Percentiles rank a stretch among this genome's conserved stretches.
These are phyloP conservation scores for Calliopsis andreniformis DNA, from an alignment of 1,140 invertebrate species.

Conservation along the genomic window DNA sequence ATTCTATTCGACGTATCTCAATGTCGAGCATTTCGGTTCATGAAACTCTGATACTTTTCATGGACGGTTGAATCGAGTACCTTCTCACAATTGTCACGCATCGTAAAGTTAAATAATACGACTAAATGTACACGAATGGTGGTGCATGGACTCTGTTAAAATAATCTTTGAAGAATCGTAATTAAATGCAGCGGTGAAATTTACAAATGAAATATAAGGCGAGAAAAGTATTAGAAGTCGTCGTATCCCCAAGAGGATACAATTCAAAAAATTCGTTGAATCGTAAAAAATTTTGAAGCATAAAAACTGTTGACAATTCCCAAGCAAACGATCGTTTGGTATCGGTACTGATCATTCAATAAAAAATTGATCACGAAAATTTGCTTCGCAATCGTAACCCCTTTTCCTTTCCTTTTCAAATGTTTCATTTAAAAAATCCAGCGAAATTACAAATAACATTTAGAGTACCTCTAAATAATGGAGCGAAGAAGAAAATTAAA, in stretches of 20 bases:
- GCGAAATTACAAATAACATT: conserved; percentile 6
- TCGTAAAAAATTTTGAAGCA: not conserved
- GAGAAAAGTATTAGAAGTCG: not conserved
- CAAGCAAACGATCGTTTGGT: not conserved
- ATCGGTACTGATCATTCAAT: not conserved
- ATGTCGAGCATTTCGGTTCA: conserved; percentile 48
- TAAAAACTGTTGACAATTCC: not conserved
- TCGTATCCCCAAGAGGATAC: no score
- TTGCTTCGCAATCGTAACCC: conserved; percentile 23
- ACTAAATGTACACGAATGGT: conserved; percentile 13
- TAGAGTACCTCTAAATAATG: no score
- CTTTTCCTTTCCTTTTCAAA: conserved; percentile 6
- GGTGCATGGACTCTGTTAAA: not conserved
- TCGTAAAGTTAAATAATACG: conserved; percentile 21
- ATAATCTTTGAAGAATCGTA: not conserved
- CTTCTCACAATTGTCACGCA: conserved; percentile 27
- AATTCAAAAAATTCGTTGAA: not conserved
- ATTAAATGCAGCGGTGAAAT: conserved; percentile 20
- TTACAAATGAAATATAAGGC: not conserved
- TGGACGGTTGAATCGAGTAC: conserved; percentile 67
- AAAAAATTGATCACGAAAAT: conserved; percentile 12
- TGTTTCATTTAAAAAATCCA: conserved; percentile 2
- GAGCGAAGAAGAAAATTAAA: no score
- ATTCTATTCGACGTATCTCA: conserved; percentile 49
- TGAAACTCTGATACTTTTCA: conserved; percentile 58